Base-by-base conservation (phyloP, 2,113 vertebrate genomes). In the Sinocyclocheilus anshuiensis region DNA sequence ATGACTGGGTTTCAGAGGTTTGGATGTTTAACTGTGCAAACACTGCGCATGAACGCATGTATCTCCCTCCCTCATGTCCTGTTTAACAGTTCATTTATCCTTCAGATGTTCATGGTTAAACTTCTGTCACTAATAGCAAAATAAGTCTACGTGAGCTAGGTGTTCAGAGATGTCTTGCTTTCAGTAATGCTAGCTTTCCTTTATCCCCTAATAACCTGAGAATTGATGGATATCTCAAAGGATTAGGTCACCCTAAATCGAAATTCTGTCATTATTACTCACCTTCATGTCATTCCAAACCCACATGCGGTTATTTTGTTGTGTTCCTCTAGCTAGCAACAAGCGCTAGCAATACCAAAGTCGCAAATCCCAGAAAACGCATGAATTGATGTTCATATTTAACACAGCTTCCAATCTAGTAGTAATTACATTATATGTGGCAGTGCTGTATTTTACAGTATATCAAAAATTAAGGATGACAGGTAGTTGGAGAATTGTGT, bases 71-170 rank as follows among this genome's bases (percentile, higher is more conserved):
- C n/a, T 65, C 24, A 65, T 65, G 72, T 76, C 74, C 48, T 67
- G 75, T 77, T 84, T 84, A 80, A 61, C 67, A 48, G 69, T 87
- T 86, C 69, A 79, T 83, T 84, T 79, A 72, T n/a, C 18, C 59
- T 48, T 80, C 72, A 84, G 84, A 59, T 36, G 24, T 83, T 26
- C 84, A 53, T 65, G 67, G 55, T 24, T 65, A 82, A 86, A 86
- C 65, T 80, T 55, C 48, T 55, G 75, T 86, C 84, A 81, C 77
- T 87, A 75, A 67, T 79, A 85, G 77, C 63, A 69, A 85, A 85
- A 85, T 67, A 75, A 76, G 79, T 61, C 57, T 76, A 61, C 29
- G 8, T 61, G 22, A 80, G 33, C 55, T 50, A 16, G 65, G 50
- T 69, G 55, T 77, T 50, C 16, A 24, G 4, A 12, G 11, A 12